phyloP scores from a whole-genome alignment of 2,113 vertebrate genomes.

The Thymallus thymallus region DNA sequence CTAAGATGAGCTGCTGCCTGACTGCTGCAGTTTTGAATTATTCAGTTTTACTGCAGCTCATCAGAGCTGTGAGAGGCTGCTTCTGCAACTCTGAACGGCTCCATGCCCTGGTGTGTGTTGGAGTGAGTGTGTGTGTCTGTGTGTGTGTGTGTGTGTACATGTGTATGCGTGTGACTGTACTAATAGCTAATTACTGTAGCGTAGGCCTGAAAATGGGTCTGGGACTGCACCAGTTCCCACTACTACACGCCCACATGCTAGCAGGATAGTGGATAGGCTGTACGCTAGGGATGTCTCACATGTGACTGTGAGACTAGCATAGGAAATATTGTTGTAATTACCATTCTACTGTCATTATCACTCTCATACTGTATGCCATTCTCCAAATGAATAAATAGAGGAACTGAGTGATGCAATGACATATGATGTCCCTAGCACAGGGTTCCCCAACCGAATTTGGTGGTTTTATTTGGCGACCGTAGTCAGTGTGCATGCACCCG shows the following conservation, averaged over 20 bases:
- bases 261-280: not conserved
- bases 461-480: too few species aligned
- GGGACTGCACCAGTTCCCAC: not conserved
- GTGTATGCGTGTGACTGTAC: not conserved
- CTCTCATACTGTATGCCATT: conserved; percentile 1
- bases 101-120: not conserved
- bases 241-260: not conserved
- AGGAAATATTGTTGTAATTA: not conserved
- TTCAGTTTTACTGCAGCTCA: conserved; percentile 65
- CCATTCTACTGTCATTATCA: not conserved
- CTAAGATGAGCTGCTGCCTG: conserved; percentile 13
- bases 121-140: conserved; percentile 4
- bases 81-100: not conserved
- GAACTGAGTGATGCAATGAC: too few species aligned
- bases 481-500: too few species aligned
- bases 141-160: not conserved
- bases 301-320: not conserved
- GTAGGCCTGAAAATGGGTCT: not conserved
- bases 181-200: not conserved
- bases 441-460: too few species aligned
- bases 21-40: conserved; percentile 62
- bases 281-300: not conserved
- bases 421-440: too few species aligned
- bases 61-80: conserved; percentile 26
- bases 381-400: too few species aligned